Conservation (phyloP, 2,888 invertebrate genomes). For the Lymantria dispar region DNA sequence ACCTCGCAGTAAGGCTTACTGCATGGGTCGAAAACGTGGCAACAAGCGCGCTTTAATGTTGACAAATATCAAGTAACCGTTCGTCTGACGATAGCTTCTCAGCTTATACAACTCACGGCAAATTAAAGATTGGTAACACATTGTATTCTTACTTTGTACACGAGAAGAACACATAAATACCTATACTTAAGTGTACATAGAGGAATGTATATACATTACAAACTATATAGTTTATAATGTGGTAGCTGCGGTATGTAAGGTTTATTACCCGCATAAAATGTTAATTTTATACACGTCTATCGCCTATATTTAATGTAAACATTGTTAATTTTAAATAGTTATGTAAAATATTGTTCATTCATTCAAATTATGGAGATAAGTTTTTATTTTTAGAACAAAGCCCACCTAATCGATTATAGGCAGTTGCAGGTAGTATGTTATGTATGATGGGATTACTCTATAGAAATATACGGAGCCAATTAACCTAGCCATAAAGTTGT, state of each 20-base stretch:
- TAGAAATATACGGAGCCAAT: slow-evolving; percentile 49
- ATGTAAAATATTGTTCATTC: slow-evolving; percentile 37
- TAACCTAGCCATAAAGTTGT: slow-evolving; percentile 65
- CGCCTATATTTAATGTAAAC: slow-evolving; percentile 47
- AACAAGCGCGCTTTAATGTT: too few relatives aligned
- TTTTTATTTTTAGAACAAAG: slow-evolving; percentile 30
- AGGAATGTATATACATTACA: too few relatives aligned
- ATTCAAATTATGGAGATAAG: background rate
- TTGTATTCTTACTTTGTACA: too few relatives aligned
- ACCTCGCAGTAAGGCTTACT: too few relatives aligned
- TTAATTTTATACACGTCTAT: slow-evolving; percentile 54
- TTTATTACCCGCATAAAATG: slow-evolving; percentile 72
- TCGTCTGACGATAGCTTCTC: too few relatives aligned
- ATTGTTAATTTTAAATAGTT: slow-evolving; percentile 51
- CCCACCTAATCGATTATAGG: slow-evolving; percentile 22
- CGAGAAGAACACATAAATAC: too few relatives aligned
- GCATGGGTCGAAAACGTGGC: too few relatives aligned
- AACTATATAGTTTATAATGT: slow-evolving; percentile 40
- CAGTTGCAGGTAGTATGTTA: slow-evolving; percentile 11
- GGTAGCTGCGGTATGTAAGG: slow-evolving; percentile 46
- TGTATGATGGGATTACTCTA: slow-evolving; percentile 35
- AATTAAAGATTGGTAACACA: too few relatives aligned
- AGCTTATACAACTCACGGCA: too few relatives aligned
- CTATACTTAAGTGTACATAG: too few relatives aligned
- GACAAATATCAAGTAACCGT: too few relatives aligned